Evolutionary conservation across 2,113 vertebrate genomes (phyloP).

Genomic region (Eretmochelys imbricata): DNA sequence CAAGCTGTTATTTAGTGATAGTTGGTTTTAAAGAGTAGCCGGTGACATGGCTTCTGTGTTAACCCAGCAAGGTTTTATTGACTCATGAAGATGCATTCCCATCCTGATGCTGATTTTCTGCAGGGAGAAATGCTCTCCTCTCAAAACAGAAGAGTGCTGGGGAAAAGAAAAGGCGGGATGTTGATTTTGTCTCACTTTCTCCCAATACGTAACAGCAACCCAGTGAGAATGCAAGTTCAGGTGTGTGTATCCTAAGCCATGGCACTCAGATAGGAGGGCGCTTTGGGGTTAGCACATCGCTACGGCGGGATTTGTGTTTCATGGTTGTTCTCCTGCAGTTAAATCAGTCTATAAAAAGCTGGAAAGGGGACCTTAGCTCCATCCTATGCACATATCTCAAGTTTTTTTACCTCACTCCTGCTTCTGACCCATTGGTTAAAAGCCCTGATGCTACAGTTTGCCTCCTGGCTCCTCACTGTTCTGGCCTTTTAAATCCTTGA

Average conservation of each 20-base stretch:
- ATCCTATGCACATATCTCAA: neutral
- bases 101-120: neutral
- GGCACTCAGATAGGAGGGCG: neutral
- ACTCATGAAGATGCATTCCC: neutral
- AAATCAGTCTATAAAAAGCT: neutral
- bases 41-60: neutral
- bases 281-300: neutral
- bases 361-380: neutral
- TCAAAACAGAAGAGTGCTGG: neutral
- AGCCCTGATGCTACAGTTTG: neutral
- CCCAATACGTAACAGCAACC: neutral
- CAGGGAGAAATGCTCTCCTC: neutral
- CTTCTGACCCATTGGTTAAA: neutral
- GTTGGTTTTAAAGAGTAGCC: neutral
- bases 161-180: neutral
- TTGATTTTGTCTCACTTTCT: neutral
- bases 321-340: no score
- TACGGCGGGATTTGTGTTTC: neutral
- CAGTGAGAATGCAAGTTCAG: neutral
- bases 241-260: neutral
- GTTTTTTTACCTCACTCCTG: neutral
- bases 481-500: neutral
- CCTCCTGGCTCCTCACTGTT: neutral
- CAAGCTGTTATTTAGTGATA: neutral
- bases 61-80: neutral